A percentile compares a stretch with the other conserved stretches of the same genome.
phyloP scores from a whole-genome alignment of 2,797 vertebrate genomes.

The Okamejei kenojei region DNA sequence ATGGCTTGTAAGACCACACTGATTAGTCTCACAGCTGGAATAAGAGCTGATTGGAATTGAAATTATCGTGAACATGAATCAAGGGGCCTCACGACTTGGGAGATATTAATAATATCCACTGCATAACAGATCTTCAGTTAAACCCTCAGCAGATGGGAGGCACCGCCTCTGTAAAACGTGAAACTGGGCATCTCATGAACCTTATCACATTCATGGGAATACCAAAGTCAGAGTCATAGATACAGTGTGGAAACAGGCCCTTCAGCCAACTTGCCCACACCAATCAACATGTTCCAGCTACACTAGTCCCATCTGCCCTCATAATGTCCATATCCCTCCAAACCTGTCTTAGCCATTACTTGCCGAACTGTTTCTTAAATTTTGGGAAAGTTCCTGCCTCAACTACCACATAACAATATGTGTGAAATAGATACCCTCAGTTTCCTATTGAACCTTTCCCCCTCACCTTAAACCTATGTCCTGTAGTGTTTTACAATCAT shows the following conservation, averaged over 20 bases:
- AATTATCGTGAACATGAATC: not conserved
- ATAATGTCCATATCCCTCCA: too few relatives aligned
- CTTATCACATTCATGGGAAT: not conserved
- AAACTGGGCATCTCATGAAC: not conserved
- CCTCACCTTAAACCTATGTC: too few relatives aligned
- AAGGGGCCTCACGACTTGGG: not conserved
- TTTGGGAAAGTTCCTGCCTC: too few relatives aligned
- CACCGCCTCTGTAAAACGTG: not conserved
- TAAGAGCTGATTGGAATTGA: not conserved
- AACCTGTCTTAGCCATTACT: too few relatives aligned
- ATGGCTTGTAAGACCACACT: not conserved
- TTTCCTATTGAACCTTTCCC: too few relatives aligned
- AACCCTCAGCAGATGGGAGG: not conserved
- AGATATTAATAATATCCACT: not conserved
- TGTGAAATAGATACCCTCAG: too few relatives aligned
- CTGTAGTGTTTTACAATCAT: not conserved
- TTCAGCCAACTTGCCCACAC: too few relatives aligned
- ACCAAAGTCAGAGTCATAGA: not conserved
- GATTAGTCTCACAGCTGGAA: conserved; percentile 3
- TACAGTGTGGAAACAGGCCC: too few relatives aligned
- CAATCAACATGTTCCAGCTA: too few relatives aligned
- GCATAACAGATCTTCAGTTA: not conserved
- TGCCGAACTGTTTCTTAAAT: too few relatives aligned
- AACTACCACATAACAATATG: too few relatives aligned
- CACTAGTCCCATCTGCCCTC: too few relatives aligned